Base-by-base conservation (phyloP, 2,113 vertebrate species). In the Lampris megalopsis region DNA sequence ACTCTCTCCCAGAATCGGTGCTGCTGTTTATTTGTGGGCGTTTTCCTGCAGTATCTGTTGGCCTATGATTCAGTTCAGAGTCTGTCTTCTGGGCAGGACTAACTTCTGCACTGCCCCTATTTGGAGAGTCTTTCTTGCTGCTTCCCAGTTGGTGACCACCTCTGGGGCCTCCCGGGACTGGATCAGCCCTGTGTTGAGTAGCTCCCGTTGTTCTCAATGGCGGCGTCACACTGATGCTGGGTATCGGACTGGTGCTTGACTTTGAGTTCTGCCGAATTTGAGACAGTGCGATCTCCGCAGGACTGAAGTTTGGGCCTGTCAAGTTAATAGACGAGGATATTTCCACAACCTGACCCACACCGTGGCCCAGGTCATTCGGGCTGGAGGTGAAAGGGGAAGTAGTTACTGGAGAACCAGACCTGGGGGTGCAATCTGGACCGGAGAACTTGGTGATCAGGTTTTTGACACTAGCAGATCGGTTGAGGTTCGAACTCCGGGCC, bases 371-470 rank as follows among this genome's bases (percentile, higher is more conserved):
- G 24, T 24, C 24, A 24, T 24, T 24, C 0, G n/a, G 63, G 64
- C n/a, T 59, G 0, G 42, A 53, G 45, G 38, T 80, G 75, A 45
- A 6, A 45, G 48, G 63, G 2, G 6, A 10, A 11, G 52, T 57
- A 41, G 63, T 76, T 53, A 24, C 71, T 6, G 47, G 56, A 6
- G 65, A 71, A 53, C 57, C 40, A 0, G n/a, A 63, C 36, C 59
- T 7, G 9, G 11, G 57, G 63, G 43, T 4, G 1, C n/a, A 8
- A 43, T 86, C 85, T 0, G 56, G 42, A 63, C 76, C 74, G 0
- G 93, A 93, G 79, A 94, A 94, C 81, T 71, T 91, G 71, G 40
- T 65, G 72, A 95, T 93, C 69, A 95, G 89, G 62, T 91, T 68
- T 84, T 94, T 94, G 42, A 94, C 73, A 11, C 92, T 93, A 56